phyloP scores from a whole-genome alignment of 2,113 vertebrate genomes.

The Paratilapia polleni region DNA sequence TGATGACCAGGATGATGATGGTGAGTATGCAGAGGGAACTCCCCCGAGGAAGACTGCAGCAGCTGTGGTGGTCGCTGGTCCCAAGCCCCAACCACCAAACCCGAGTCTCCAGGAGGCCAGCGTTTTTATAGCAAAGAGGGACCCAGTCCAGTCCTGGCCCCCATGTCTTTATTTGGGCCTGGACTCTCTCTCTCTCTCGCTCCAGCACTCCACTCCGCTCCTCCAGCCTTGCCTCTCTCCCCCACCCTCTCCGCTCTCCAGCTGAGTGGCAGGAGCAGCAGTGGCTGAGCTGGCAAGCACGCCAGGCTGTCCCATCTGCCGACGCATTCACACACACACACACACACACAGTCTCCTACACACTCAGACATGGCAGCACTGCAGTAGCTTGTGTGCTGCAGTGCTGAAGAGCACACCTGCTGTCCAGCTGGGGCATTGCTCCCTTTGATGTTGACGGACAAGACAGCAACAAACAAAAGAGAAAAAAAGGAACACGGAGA shows the following conservation, averaged over 20 bases:
- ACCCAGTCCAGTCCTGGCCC: slow-evolving; percentile 67
- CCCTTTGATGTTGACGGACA: neutral
- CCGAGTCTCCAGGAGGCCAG: slow-evolving; percentile 76
- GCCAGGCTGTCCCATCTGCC: slow-evolving; percentile 56
- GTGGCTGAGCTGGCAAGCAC: slow-evolving; percentile 48
- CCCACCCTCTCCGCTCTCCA: slow-evolving; percentile 38
- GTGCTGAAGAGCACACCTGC: slow-evolving; percentile 74
- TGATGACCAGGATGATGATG: slow-evolving; percentile 51
- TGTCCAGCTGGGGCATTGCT: slow-evolving; percentile 72
- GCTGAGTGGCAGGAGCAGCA: slow-evolving; percentile 76
- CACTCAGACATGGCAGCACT: slow-evolving; percentile 48
- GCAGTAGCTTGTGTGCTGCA: slow-evolving; percentile 75
- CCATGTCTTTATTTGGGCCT: slow-evolving; percentile 89
- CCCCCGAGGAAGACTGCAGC: slow-evolving; percentile 63
- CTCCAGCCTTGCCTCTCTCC: slow-evolving; percentile 26
- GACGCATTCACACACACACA: slow-evolving; percentile 30
- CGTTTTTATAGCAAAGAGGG: slow-evolving; percentile 84
- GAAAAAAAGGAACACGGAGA: neutral
- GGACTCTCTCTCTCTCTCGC: slow-evolving; percentile 49
- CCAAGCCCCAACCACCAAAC: slow-evolving; percentile 81
- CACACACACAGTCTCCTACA: neutral
- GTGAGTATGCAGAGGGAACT: slow-evolving; percentile 55
- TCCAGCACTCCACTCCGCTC: slow-evolving; percentile 17
- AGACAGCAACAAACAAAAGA: neutral
- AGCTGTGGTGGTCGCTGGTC: slow-evolving; percentile 45